Base-by-base conservation (phyloP, 2,113 vertebrate species). In the Muscicapa adusta region DNA sequence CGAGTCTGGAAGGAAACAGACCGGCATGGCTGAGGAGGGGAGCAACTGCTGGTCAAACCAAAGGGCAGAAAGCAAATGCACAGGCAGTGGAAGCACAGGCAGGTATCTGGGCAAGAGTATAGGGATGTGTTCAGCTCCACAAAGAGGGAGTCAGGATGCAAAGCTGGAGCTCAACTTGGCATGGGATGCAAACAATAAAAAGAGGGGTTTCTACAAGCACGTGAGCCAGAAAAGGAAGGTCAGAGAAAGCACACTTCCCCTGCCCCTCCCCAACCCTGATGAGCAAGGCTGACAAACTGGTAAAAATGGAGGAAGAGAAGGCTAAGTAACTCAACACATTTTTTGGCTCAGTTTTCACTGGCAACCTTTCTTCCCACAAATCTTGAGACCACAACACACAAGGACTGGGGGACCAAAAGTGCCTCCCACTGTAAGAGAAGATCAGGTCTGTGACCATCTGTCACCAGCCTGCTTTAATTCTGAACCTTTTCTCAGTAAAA, bases 21-120 rank as follows among this genome's bases (percentile, higher is more conserved):
- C 5, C 0, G 0, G 22, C 33, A 43, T 19, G 22, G 15, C 8
- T 73, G 26, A 58, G 33, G 33, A 50, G 23, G 9, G 4, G 12
- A 42, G 18, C 9, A 57, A 29, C 23, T 38, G 33, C 33, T 51
- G 14, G 8, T 73, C 28, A 19, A 38, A 38, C 23, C 28, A 20
- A 33, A 38, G 33, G 23, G 15, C 7, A 14, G n/a, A 10, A 81
- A 53, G 7, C 6, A 66, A 66, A 53, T 20, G 38, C 19, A 45
- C 13, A 45, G 23, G 22, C 26, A 57, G 13, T 5, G 13, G 20
- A 80, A 80, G 14, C 43, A 28, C 4, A 10, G 31, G 4, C 31
- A 88, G 26, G 8, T 58, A 17, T 73, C 15, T 33, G 15, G 38
- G 12, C 13, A 66, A 53, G 6, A 66, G 33, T 25, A 51, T 2